phyloP scores from a whole-genome alignment of 2,888 invertebrate species.

The Cartodere bifasciata region DNA sequence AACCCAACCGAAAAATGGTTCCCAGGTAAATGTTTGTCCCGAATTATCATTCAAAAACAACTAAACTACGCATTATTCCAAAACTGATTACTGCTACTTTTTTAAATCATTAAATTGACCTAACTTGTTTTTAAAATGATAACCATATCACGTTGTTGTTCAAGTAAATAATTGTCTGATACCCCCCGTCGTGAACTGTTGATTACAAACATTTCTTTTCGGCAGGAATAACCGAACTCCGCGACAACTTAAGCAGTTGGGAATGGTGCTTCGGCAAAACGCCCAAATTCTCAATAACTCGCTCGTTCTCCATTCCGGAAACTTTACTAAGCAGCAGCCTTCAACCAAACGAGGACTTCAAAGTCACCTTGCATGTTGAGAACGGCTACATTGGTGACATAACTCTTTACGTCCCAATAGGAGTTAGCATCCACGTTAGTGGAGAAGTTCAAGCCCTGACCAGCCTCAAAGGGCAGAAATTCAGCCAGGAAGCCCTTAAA shows the following conservation, averaged over 20 bases:
- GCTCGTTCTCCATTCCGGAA: constrained; percentile 47
- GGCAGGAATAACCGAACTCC: constrained; percentile 56
- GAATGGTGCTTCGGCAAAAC: constrained; percentile 83
- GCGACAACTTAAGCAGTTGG: constrained; percentile 62
- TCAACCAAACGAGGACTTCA: constrained; percentile 39
- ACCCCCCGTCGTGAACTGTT: too few species aligned
- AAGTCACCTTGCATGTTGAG: constrained; percentile 50
- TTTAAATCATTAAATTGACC: too few species aligned
- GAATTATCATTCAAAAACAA: too few species aligned
- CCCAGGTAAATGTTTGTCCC: constrained; percentile 53
- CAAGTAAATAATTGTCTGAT: too few species aligned
- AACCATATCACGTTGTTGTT: too few species aligned
- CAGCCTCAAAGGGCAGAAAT: constrained; percentile 50
- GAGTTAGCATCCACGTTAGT: constrained; percentile 44
- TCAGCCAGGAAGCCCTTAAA: constrained; percentile 48
- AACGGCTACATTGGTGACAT: constrained; percentile 54
- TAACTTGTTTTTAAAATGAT: too few species aligned
- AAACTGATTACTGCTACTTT: too few species aligned
- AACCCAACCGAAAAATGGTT: constrained; percentile 84
- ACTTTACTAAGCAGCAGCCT: constrained; percentile 35
- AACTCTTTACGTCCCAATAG: constrained; percentile 48
- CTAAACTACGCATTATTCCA: too few species aligned
- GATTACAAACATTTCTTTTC: too few species aligned
- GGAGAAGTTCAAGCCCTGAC: constrained; percentile 51
- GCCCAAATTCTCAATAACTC: constrained; percentile 66